These are phyloP conservation scores for Oxyruncus cristatus DNA, from an alignment of 2,113 vertebrate genomes.

Conservation along the genomic window DNA sequence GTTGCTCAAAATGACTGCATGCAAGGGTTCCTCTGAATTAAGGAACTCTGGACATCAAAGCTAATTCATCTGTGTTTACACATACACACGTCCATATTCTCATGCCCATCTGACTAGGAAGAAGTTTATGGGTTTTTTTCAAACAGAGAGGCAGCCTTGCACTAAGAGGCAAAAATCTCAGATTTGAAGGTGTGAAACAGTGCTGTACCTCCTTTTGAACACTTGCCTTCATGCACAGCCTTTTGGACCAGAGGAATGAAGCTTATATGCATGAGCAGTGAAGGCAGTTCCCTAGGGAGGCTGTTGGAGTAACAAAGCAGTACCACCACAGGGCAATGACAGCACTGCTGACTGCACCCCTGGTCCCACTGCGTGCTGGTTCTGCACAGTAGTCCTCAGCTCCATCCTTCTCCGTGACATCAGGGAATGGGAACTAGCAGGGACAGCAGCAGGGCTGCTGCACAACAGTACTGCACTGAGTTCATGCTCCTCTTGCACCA, in stretches of 20 bases:
- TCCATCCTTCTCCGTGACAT: accelerated
- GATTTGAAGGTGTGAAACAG: background rate
- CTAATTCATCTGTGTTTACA: background rate
- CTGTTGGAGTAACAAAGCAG: background rate
- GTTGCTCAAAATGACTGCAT: background rate
- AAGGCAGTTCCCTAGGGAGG: background rate
- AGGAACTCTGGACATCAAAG: background rate
- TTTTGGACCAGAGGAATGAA: background rate
- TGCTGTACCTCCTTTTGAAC: background rate
- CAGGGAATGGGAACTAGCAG: background rate
- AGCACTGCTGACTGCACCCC: background rate
- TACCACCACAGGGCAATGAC: accelerated
- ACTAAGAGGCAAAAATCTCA: background rate
- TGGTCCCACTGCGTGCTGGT: accelerated
- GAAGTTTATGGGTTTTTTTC: background rate
- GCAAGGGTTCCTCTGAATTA: background rate
- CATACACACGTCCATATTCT: background rate
- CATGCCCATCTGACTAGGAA: accelerated
- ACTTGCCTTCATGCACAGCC: background rate
- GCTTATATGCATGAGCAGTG: accelerated
- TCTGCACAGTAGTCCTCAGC: background rate
- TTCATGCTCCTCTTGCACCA: accelerated
- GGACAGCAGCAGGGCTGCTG: background rate
- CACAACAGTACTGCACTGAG: background rate
- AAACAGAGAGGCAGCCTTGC: background rate